Evolutionary conservation across 2,113 vertebrate genomes (phyloP).

Genomic region (Oophaga pumilio): DNA sequence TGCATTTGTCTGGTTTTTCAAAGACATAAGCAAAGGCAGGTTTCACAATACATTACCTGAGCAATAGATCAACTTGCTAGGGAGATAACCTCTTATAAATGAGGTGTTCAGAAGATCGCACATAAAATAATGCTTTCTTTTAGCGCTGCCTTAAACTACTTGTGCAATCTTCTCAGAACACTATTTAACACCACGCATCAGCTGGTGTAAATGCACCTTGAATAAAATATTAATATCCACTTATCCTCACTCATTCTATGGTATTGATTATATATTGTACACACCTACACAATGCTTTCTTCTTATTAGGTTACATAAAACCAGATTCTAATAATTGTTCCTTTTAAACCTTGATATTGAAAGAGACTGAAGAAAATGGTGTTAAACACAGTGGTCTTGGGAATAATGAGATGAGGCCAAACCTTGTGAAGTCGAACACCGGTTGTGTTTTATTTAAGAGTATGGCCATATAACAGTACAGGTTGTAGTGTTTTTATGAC

Average conservation of each 20-base stretch:
- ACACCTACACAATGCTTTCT: not conserved
- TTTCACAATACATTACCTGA: slow-evolving; percentile 49
- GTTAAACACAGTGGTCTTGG: too few relatives aligned
- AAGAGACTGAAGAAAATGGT: not conserved
- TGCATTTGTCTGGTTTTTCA: slow-evolving; percentile 44
- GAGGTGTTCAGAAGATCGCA: not conserved
- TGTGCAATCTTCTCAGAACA: not conserved
- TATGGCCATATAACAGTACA: too few relatives aligned
- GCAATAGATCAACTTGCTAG: slow-evolving; percentile 26
- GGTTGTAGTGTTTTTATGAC: too few relatives aligned
- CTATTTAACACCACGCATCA: not conserved
- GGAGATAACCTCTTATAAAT: slow-evolving; percentile 39
- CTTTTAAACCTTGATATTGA: not conserved
- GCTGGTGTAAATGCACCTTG: too few relatives aligned
- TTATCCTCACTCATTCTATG: too few relatives aligned
- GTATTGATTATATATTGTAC: too few relatives aligned
- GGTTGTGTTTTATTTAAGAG: too few relatives aligned
- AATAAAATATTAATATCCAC: too few relatives aligned
- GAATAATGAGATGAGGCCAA: too few relatives aligned
- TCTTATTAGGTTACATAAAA: not conserved
- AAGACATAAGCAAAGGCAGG: slow-evolving; percentile 35
- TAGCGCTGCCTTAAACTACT: not conserved
- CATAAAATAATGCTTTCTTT: not conserved
- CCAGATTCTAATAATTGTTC: not conserved
- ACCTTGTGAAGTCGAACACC: too few relatives aligned